These are phyloP conservation scores for Tricholaema leucomelas DNA, from an alignment of 2,113 vertebrate genomes.

Conservation along the genomic window DNA sequence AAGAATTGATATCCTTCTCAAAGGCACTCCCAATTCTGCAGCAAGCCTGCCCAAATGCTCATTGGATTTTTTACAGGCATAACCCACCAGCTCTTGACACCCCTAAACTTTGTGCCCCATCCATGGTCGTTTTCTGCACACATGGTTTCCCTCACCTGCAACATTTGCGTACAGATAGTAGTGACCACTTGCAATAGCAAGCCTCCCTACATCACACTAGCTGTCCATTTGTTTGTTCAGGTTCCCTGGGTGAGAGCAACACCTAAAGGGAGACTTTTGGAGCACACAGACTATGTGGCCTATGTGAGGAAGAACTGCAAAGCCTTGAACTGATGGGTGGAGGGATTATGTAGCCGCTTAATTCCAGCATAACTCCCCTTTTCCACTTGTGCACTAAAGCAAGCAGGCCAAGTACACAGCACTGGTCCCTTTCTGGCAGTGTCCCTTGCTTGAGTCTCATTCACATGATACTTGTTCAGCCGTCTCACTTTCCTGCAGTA, in stretches of 20 bases:
- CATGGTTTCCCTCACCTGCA: rapidly evolving
- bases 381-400: rapidly evolving
- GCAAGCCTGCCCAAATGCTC: neutral
- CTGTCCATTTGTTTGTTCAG: neutral
- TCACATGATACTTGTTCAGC: neutral
- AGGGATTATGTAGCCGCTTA: neutral
- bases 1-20: neutral
- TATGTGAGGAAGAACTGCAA: neutral
- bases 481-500: neutral
- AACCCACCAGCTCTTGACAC: neutral
- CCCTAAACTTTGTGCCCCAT: neutral
- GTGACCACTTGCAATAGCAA: rapidly evolving
- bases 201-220: neutral
- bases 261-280: neutral
- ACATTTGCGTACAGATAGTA: neutral
- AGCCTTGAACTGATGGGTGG: neutral
- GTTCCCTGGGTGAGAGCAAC: neutral
- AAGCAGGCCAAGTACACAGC: rapidly evolving
- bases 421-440: neutral
- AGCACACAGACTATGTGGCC: no score
- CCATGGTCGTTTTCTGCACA: neutral
- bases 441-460: neutral
- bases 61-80: neutral
- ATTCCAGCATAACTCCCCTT: neutral
- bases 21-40: neutral